These are phyloP conservation scores for Tonatia bakeri DNA, from an alignment of 2,113 vertebrate species.

Conservation along the genomic window DNA sequence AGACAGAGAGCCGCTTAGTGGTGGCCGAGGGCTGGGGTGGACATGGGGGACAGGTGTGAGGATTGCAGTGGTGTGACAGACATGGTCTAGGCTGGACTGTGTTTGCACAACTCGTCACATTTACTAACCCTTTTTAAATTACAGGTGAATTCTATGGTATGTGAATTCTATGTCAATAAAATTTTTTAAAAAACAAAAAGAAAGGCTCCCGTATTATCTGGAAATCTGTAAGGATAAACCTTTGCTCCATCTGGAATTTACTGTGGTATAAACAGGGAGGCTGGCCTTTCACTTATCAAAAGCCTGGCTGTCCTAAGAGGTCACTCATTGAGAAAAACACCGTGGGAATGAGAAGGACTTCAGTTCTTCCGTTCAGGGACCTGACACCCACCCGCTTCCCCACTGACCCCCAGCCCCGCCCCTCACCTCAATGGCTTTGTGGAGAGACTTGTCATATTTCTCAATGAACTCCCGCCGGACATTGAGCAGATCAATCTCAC, in stretches of 20 bases:
- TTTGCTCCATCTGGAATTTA: not conserved
- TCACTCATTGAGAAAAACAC: not conserved
- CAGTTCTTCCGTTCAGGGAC: not conserved
- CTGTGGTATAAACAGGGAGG: not conserved
- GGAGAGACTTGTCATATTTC: conserved; percentile 89
- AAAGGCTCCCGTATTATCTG: not conserved
- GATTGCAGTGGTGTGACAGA: accelerated
- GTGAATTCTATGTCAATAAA: not conserved
- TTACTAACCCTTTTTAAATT: not conserved
- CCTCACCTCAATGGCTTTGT: conserved; percentile 94
- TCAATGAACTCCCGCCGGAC: conserved; percentile 94
- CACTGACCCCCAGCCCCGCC: no score
- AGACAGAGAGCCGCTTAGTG: not conserved
- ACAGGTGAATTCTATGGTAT: not conserved
- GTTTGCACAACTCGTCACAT: not conserved
- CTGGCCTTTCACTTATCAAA: not conserved
- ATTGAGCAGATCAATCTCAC: conserved; percentile 92
- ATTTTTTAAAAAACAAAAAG: not conserved
- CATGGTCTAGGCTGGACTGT: not conserved
- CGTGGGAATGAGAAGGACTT: not conserved
- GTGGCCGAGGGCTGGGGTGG: not conserved
- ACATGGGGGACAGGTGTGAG: not conserved
- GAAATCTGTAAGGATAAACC: not conserved
- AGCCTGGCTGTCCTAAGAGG: not conserved
- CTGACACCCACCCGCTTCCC: not conserved